These are phyloP conservation scores for Pheosia tremula DNA, from an alignment of 2,888 invertebrate genomes.

Conservation along the genomic window DNA sequence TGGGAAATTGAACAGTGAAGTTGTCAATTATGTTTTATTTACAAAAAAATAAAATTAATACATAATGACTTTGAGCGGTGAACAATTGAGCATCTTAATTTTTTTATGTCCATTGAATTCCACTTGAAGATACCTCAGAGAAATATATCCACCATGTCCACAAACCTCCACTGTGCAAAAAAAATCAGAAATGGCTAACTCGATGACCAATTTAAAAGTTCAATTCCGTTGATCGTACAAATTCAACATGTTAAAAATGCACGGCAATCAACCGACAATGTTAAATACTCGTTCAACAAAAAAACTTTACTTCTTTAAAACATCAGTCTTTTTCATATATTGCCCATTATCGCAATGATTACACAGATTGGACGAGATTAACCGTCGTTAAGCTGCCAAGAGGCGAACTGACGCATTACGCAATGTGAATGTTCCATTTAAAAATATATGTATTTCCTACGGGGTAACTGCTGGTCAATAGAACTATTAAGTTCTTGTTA, in stretches of 20 bases:
- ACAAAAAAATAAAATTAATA: too few species aligned
- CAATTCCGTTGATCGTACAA: background rate
- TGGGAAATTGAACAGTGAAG: too few species aligned
- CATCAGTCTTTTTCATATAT: conserved; percentile 19
- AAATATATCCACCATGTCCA: too few species aligned
- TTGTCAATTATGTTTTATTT: too few species aligned
- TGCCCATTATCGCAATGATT: conserved; percentile 33
- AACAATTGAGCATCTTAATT: too few species aligned
- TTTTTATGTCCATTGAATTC: too few species aligned
- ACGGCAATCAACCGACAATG: background rate
- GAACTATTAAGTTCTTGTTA: conserved; percentile 43
- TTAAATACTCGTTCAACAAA: background rate
- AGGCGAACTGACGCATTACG: conserved; percentile 28
- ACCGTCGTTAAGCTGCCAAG: conserved; percentile 44
- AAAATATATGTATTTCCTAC: conserved; percentile 48
- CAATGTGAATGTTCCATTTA: conserved; percentile 42
- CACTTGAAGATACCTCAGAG: too few species aligned
- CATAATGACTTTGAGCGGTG: too few species aligned
- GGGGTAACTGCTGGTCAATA: conserved; percentile 32
- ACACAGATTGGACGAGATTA: conserved; percentile 42
- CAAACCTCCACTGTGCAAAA: too few species aligned
- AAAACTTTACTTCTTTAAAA: background rate
- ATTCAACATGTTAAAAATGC: background rate
- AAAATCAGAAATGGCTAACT: too few species aligned
- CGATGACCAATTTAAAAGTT: background rate